Evolutionary conservation across 2,888 invertebrate genomes (phyloP).

Genomic region (Matsumyia berberina): DNA sequence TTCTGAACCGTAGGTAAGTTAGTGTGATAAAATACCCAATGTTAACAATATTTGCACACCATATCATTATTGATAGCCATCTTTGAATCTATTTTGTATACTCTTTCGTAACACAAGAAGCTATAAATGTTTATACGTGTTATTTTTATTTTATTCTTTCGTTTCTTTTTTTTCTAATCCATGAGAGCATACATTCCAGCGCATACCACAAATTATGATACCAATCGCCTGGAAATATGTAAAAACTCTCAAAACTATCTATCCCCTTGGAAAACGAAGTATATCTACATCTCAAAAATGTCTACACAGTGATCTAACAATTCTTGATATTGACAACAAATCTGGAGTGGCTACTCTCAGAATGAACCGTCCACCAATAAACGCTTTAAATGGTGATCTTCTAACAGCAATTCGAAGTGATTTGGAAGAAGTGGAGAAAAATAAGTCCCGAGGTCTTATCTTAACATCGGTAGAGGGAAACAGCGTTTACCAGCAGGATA

Average conservation of each 20-base stretch:
- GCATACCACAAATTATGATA: neutral
- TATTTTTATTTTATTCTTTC: neutral
- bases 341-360: conserved; percentile 89
- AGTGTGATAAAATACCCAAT: neutral
- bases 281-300: conserved; percentile 7
- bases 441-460: conserved; percentile 88
- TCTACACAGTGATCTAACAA: conserved; percentile 8
- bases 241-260: neutral
- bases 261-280: neutral
- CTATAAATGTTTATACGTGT: neutral
- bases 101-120: neutral
- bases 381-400: conserved; percentile 90
- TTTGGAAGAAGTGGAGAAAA: conserved; percentile 87
- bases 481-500: conserved; percentile 80
- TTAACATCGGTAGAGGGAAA: conserved; percentile 87
- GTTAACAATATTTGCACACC: neutral
- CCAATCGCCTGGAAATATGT: conserved; percentile 26
- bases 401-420: conserved; percentile 87
- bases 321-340: conserved; percentile 81
- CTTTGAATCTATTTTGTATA: neutral
- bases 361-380: conserved; percentile 90
- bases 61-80: neutral
- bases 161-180: neutral
- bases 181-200: neutral
- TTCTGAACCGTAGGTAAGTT: conserved; percentile 4